Base-by-base conservation (phyloP, 2,888 invertebrate genomes). In the Pachydiplax longipennis region DNA sequence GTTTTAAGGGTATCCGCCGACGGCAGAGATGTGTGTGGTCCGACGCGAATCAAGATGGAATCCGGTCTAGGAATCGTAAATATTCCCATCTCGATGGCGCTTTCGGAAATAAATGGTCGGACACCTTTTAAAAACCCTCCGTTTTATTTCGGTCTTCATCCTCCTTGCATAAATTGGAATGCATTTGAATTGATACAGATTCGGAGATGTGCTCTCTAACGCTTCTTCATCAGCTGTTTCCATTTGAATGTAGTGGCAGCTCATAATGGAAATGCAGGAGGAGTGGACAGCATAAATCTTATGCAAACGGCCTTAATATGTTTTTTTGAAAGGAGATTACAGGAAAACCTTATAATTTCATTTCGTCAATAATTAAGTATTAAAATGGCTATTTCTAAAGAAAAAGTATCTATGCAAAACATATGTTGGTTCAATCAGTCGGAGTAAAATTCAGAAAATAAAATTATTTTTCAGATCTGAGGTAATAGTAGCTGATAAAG, bases 21-120 rank as follows among this genome's bases (percentile, higher is more conserved):
- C 2, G 37, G 58, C 31, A 15, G 37, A 58, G 12, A 18, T 22
- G 61, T 61, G 87, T 61, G 87, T 87, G 87, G 61, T 61, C 61
- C 61, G 58, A 8, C n/a, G 83, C 40, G 37, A 40, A 83, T 83
- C 83, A 65, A 87, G 87, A 87, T 87, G 87, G 87, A 87, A 87
- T 87, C 87, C 61, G 61, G 87, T 65, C 87, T 61, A 61, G 37
- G 37, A 37, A 87, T 65, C 87, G 87, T 87, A 87, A 87, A 87
- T 61, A 87, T 40, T 65, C 37, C 37, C 87, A 37, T 37, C 61
- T 61, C 61, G 61, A 61, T 61, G 87, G 37, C 22, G n/a, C 13
- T 61, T 87, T 87, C 35, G 15, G 37, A 40, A 87, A 65, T 31
- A 40, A 61, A n/a, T 61, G 22, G 58, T 61, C 58, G 61, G 25